These are phyloP conservation scores for Hormiphora californensis DNA, from an alignment of 37 sponge, comb jelly and placozoan genomes.

Conservation along the genomic window DNA sequence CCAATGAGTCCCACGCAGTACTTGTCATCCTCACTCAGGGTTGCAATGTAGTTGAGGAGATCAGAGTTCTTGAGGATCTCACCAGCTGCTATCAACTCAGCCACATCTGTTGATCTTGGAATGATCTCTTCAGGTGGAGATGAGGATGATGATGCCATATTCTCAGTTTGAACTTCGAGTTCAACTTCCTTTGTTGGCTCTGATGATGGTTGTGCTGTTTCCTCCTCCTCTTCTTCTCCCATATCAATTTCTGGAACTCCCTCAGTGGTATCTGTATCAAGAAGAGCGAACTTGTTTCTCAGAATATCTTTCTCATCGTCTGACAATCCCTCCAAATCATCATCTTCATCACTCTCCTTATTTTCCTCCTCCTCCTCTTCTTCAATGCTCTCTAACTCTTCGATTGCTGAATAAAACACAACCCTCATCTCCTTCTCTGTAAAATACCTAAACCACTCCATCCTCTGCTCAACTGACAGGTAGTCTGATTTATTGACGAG, in stretches of 20 bases:
- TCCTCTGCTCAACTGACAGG: slow-evolving; percentile 71
- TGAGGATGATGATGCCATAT: no score
- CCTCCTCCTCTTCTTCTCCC: neutral
- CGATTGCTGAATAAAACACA: slow-evolving; percentile 54
- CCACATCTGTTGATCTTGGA: neutral
- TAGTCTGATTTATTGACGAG: slow-evolving; percentile 83
- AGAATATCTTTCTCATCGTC: slow-evolving; percentile 16
- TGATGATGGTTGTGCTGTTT: neutral
- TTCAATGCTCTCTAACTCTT: neutral
- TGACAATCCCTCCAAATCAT: neutral
- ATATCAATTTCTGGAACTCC: neutral
- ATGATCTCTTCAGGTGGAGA: neutral
- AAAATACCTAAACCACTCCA: slow-evolving; percentile 47
- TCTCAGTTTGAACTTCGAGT: neutral
- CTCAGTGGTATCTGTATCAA: neutral
- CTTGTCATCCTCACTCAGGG: neutral
- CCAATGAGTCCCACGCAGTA: slow-evolving; percentile 67
- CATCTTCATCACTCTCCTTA: neutral
- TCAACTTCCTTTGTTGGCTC: neutral
- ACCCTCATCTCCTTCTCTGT: neutral
- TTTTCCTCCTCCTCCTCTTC: neutral
- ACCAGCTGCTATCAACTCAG: neutral
- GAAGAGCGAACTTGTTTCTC: slow-evolving; percentile 11
- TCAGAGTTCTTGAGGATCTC: slow-evolving; percentile 1
- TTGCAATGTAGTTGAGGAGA: neutral